phyloP scores from a whole-genome alignment of 1,140 invertebrate genomes.

The Drosophila varians region DNA sequence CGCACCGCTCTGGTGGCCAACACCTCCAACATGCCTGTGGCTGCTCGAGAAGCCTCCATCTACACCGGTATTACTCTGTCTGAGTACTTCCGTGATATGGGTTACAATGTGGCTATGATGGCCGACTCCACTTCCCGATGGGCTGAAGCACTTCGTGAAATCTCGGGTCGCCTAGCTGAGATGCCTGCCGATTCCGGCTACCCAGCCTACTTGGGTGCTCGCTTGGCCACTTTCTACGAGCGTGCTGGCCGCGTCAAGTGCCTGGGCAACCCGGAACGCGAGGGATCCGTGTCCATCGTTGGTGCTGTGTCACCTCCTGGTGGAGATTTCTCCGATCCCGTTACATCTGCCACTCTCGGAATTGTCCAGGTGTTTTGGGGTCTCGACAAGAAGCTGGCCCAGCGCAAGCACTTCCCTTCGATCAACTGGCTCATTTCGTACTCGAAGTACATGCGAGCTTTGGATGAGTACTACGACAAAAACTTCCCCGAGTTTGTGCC shows the following conservation, averaged over 20 bases:
- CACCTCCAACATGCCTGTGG: slow-evolving; percentile 99
- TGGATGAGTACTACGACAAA: slow-evolving; percentile 99
- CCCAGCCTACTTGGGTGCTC: slow-evolving; percentile 98
- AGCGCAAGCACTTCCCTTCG: slow-evolving; percentile 99
- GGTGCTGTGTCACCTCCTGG: slow-evolving; percentile 99
- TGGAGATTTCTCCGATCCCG: slow-evolving; percentile 99
- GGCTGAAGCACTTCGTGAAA: slow-evolving; percentile 99
- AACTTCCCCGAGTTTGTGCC: slow-evolving; percentile 99
- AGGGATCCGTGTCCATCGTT: slow-evolving; percentile 99
- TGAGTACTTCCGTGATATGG: slow-evolving; percentile 99
- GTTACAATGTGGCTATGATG: slow-evolving; percentile 99
- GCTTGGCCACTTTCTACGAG: slow-evolving; percentile 99
- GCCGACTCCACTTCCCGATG: slow-evolving; percentile 99
- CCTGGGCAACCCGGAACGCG: slow-evolving; percentile 98
- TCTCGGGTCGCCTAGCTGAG: slow-evolving; percentile 99
- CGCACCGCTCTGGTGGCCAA: slow-evolving; percentile 99
- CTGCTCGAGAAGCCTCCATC: slow-evolving; percentile 99
- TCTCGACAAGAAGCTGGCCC: slow-evolving; percentile 99
- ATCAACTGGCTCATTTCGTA: slow-evolving; percentile 99
- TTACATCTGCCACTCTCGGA: slow-evolving; percentile 99
- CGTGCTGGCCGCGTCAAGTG: slow-evolving; percentile 99
- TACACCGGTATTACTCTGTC: slow-evolving; percentile 99
- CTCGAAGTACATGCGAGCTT: slow-evolving; percentile 98
- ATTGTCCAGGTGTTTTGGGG: slow-evolving; percentile 99
- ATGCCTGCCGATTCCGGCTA: slow-evolving; percentile 99